Conservation (phyloP, 2,888 invertebrate genomes). For the Pyralis farinalis region DNA sequence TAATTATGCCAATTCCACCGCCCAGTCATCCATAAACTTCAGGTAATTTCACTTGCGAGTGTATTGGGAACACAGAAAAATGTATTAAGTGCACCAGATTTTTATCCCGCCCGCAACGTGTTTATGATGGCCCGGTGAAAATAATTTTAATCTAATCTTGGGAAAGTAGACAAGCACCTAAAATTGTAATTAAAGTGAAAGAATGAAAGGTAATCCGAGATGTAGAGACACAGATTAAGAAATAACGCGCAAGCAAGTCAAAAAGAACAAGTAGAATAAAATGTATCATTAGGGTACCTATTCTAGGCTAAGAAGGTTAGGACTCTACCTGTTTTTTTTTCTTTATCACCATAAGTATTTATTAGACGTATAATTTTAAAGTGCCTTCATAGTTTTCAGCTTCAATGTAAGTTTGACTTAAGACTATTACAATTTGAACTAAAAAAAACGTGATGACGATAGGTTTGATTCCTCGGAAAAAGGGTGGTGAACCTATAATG, state of each 20-base stretch:
- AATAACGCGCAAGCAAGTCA: conserved; percentile 1
- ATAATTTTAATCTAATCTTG: conserved; percentile 16
- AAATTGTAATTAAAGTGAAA: conserved; percentile 25
- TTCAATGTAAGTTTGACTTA: no score
- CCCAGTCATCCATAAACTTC: conserved; percentile 31
- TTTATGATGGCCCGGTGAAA: conserved; percentile 21
- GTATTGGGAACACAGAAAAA: conserved; percentile 38
- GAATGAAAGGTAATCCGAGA: conserved; percentile 10
- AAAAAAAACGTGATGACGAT: no score
- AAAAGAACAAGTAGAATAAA: not conserved
- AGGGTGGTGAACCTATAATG: not conserved
- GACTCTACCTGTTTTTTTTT: no score
- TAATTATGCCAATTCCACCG: not conserved
- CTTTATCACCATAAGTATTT: no score
- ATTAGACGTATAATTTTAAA: no score
- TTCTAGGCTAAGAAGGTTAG: no score
- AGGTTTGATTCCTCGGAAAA: not conserved
- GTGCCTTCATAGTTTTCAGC: no score
- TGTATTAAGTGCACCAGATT: conserved; percentile 25
- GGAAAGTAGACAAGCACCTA: conserved; percentile 11
- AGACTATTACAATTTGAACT: no score
- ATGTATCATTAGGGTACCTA: no score
- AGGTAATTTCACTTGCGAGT: conserved; percentile 30
- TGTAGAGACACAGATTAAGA: conserved; percentile 10
- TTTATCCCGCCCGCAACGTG: conserved; percentile 16